Percentiles rank a stretch among this genome's conserved stretches.
These are phyloP conservation scores for Phlogophora meticulosa DNA, from an alignment of 2,888 invertebrate genomes.

Conservation along the genomic window DNA sequence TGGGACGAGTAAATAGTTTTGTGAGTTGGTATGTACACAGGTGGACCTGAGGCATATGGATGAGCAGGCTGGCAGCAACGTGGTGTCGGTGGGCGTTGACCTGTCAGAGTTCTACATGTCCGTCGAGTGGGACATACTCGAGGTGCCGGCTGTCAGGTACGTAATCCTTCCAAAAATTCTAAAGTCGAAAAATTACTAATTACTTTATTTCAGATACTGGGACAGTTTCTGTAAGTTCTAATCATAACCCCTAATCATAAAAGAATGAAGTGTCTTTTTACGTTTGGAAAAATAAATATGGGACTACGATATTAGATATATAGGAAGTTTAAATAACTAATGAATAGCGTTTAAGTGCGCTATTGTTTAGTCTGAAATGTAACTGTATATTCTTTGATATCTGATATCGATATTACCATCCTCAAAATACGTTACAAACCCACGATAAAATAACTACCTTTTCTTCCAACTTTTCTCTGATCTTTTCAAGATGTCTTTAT, in stretches of 20 bases:
- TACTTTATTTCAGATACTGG: background rate
- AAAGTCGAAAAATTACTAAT: no score
- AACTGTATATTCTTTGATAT: background rate
- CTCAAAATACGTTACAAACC: background rate
- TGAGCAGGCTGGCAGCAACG: slow-evolving; percentile 96
- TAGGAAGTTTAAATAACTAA: background rate
- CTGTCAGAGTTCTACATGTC: slow-evolving; percentile 99
- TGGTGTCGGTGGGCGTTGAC: slow-evolving; percentile 98
- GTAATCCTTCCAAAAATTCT: slow-evolving; percentile 61
- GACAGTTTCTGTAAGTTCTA: background rate
- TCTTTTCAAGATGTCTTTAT: slow-evolving; percentile 14
- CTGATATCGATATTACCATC: slow-evolving; percentile 6
- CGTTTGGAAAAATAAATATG: background rate
- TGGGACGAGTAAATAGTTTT: slow-evolving; percentile 64
- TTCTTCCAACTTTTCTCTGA: slow-evolving; percentile 7
- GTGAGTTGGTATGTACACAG: slow-evolving; percentile 88
- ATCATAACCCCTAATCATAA: background rate
- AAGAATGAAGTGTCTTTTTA: background rate
- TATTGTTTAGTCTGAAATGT: background rate
- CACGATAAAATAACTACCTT: slow-evolving; percentile 14
- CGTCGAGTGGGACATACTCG: slow-evolving; percentile 99
- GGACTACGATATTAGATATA: background rate
- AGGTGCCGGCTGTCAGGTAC: slow-evolving; percentile 98
- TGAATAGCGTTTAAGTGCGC: background rate
- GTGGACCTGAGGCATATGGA: slow-evolving; percentile 98